phyloP scores from a whole-genome alignment of 2,113 vertebrate genomes.

The Centropus unirufus region DNA sequence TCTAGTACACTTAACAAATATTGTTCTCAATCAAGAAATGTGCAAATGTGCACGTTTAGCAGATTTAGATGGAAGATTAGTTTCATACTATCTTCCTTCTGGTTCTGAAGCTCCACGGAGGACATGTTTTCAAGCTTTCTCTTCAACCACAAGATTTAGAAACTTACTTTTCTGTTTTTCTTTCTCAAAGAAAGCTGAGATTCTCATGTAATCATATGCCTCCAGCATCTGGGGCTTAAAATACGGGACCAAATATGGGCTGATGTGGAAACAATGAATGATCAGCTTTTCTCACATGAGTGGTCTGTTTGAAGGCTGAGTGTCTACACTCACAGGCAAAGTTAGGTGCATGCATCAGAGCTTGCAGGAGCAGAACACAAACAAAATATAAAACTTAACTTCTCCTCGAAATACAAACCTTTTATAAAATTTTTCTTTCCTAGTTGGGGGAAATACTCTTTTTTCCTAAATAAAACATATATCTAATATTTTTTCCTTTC shows the following conservation, averaged over 20 bases:
- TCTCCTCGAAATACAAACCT: not conserved
- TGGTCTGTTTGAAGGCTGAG: slow-evolving; percentile 37
- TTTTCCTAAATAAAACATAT: not conserved
- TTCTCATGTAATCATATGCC: slow-evolving; percentile 11
- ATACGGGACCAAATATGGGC: slow-evolving; percentile 27
- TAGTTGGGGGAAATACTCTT: slow-evolving; percentile 1
- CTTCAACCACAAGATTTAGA: slow-evolving; percentile 4
- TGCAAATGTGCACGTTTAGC: not conserved
- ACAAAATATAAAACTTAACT: not conserved
- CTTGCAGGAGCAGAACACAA: slow-evolving; percentile 23
- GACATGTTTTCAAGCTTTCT: slow-evolving; percentile 29
- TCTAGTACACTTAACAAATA: not conserved
- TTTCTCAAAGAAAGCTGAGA: not conserved
- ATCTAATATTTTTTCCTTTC: not conserved
- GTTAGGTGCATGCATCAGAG: not conserved
- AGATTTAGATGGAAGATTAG: not conserved
- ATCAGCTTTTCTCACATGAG: slow-evolving; percentile 55
- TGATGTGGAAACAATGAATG: slow-evolving; percentile 44
- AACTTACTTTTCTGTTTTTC: not conserved
- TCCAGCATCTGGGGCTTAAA: slow-evolving; percentile 10
- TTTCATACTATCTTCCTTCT: slow-evolving; percentile 12
- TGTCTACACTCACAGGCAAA: not conserved
- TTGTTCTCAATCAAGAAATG: not conserved
- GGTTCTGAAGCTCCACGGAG: not conserved
- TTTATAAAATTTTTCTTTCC: not conserved